Evolutionary conservation across 2,888 invertebrate species (phyloP).

Genomic region (Thysanoteuthis rhombus): DNA sequence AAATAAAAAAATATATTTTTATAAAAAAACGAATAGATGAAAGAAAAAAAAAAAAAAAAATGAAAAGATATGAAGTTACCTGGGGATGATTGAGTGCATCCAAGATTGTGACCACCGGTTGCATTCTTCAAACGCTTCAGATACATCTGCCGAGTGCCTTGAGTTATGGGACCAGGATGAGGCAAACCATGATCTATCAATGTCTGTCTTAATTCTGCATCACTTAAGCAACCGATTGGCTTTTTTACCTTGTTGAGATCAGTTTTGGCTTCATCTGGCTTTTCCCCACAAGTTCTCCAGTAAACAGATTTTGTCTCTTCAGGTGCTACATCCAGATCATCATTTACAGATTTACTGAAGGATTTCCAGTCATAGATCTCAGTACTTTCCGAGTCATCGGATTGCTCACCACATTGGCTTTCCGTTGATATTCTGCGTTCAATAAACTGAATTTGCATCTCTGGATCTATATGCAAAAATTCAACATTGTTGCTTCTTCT

Average conservation of each 20-base stretch:
- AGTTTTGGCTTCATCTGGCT: neutral
- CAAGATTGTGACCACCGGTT: constrained; percentile 41
- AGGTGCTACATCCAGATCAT: neutral
- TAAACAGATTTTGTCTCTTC: neutral
- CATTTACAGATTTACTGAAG: neutral
- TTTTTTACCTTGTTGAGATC: neutral
- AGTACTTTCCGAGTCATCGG: constrained; percentile 47
- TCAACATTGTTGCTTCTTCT: constrained; percentile 52
- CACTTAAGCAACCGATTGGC: neutral
- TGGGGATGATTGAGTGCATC: constrained; percentile 41
- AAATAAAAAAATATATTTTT: no score
- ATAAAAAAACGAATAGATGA: no score
- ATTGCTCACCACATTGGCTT: constrained; percentile 39
- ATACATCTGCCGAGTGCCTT: constrained; percentile 81
- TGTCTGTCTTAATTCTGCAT: constrained; percentile 26
- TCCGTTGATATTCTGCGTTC: constrained; percentile 55
- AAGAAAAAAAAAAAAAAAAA: neutral
- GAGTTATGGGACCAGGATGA: constrained; percentile 82
- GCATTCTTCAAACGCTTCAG: constrained; percentile 72
- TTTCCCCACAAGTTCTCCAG: neutral
- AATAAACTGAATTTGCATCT: constrained; percentile 52
- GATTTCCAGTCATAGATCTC: constrained; percentile 53
- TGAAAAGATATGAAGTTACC: constrained; percentile 37
- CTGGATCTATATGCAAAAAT: constrained; percentile 54
- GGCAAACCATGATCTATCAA: constrained; percentile 71